A percentile compares a stretch with the other conserved stretches of the same genome.
Conservation (phyloP, 2,797 vertebrate genomes). For the Liasis olivaceus region DNA sequence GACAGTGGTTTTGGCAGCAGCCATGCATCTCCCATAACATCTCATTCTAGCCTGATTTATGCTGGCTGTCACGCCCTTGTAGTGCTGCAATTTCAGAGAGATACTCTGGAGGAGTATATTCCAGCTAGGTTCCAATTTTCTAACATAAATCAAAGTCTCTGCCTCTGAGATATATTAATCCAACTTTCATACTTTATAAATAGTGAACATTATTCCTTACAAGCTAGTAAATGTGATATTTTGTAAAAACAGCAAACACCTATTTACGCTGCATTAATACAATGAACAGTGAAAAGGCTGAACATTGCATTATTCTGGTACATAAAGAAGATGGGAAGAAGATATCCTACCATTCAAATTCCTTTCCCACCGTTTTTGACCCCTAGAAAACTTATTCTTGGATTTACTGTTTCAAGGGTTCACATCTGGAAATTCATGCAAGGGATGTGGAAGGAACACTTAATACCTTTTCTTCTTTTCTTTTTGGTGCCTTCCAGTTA, state of each 20-base stretch:
- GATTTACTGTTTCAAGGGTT: too few relatives aligned
- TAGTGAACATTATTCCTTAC: background rate
- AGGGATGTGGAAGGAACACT: too few relatives aligned
- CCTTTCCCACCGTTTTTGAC: too few relatives aligned
- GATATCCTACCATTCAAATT: background rate
- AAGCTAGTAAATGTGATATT: conserved; percentile 6
- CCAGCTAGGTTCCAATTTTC: conserved; percentile 6
- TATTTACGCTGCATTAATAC: background rate
- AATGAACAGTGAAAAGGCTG: conserved; percentile 8
- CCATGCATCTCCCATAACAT: background rate
- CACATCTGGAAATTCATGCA: too few relatives aligned
- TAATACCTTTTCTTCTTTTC: too few relatives aligned
- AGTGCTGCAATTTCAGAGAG: background rate
- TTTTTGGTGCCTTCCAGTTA: too few relatives aligned
- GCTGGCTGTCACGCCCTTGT: background rate
- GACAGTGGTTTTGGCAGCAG: background rate
- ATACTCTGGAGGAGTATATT: background rate
- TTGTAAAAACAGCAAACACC: conserved; percentile 1
- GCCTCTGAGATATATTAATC: conserved; percentile 14
- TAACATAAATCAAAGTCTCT: conserved; percentile 18
- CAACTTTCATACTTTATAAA: background rate
- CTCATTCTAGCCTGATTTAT: conserved; percentile 13
- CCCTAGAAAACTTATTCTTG: too few relatives aligned
- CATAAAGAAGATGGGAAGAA: background rate
- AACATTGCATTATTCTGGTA: background rate